phyloP scores from a whole-genome alignment of 1,140 invertebrate genomes.

The Hypothenemus hampei region DNA sequence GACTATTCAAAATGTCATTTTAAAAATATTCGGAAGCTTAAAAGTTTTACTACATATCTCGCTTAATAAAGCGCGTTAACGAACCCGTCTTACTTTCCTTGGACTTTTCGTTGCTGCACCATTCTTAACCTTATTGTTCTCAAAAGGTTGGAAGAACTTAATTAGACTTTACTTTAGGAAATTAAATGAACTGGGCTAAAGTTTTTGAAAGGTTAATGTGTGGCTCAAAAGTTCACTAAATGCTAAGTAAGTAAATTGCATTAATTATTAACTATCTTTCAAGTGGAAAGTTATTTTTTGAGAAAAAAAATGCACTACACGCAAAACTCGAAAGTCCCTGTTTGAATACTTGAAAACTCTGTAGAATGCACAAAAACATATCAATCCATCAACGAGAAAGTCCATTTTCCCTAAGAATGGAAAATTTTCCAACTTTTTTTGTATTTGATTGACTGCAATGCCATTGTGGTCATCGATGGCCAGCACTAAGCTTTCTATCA shows the following conservation, averaged over 20 bases:
- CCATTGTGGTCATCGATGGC: too few relatives aligned
- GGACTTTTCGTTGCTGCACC: background rate
- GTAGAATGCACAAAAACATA: too few relatives aligned
- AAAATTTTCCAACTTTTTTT: too few relatives aligned
- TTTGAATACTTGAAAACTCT: too few relatives aligned
- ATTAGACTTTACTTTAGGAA: constrained; percentile 1
- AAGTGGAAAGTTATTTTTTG: too few relatives aligned
- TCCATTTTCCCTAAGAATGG: too few relatives aligned
- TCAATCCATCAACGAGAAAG: too few relatives aligned
- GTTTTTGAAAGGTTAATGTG: constrained; percentile 6
- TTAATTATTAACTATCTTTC: too few relatives aligned
- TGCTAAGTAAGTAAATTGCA: background rate
- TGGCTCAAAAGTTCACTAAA: background rate
- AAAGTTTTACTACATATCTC: background rate
- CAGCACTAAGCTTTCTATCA: too few relatives aligned
- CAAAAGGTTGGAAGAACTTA: constrained; percentile 5
- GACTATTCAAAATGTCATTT: background rate
- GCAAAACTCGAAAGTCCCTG: too few relatives aligned
- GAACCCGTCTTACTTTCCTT: background rate
- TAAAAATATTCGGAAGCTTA: background rate
- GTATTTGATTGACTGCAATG: too few relatives aligned
- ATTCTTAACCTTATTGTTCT: background rate
- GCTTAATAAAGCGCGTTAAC: constrained; percentile 1
- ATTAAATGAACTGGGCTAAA: constrained; percentile 8
- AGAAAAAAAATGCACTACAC: too few relatives aligned